phyloP scores from a whole-genome alignment of 2,113 vertebrate genomes.

The Holacanthus passer region DNA sequence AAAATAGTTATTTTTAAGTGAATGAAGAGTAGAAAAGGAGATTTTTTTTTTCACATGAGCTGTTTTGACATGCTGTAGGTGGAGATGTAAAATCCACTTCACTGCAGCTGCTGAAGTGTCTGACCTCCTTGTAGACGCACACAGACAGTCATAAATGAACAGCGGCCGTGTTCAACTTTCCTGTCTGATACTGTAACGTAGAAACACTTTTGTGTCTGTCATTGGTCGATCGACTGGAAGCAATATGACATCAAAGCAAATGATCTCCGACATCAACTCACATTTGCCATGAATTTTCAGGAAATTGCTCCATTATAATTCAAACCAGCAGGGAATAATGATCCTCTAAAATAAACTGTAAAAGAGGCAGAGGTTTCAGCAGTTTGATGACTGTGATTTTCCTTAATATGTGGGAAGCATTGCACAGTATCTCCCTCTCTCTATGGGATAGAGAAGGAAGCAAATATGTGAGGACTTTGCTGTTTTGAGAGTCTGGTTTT shows the following conservation, averaged over 20 bases:
- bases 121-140: not conserved
- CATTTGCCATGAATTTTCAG: slow-evolving; percentile 9
- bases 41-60: not conserved
- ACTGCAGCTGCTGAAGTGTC: not conserved
- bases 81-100: not conserved
- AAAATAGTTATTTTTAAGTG: not conserved
- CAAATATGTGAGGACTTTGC: not conserved
- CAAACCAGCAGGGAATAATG: slow-evolving; percentile 9
- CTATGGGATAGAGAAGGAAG: not conserved
- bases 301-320: not conserved
- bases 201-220: not conserved
- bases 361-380: not conserved
- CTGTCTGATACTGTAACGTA: not conserved
- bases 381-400: not conserved
- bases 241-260: not conserved
- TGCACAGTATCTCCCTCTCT: not conserved
- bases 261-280: not conserved
- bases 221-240: not conserved
- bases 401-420: not conserved
- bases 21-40: not conserved
- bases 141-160: not conserved
- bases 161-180: not conserved
- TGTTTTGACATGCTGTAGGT: not conserved
- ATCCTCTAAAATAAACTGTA: not conserved
- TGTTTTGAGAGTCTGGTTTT: not conserved